Conservation (phyloP, 2,888 invertebrate genomes). For the Chloroclystis v-ata region DNA sequence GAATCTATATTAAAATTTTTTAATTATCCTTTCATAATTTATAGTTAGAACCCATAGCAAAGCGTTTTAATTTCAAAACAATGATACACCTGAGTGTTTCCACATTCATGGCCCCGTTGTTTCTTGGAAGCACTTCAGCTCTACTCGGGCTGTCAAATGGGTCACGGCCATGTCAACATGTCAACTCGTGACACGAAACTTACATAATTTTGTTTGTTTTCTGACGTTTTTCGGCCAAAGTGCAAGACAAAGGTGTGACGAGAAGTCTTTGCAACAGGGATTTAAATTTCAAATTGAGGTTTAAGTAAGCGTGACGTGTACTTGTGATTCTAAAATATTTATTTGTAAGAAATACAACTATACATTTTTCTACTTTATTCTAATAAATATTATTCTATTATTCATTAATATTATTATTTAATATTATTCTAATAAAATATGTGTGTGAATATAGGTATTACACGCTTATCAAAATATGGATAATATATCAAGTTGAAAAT, state of each 20-base stretch:
- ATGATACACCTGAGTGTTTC: too few species aligned
- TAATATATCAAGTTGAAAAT: too few species aligned
- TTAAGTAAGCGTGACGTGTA: too few species aligned
- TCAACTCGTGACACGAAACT: conserved; percentile 4
- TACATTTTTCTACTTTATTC: too few species aligned
- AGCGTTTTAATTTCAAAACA: background rate
- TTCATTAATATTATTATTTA: too few species aligned
- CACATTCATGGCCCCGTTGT: background rate
- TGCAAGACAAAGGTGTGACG: conserved; percentile 8
- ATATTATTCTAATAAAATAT: too few species aligned
- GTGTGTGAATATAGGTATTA: too few species aligned
- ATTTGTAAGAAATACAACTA: too few species aligned
- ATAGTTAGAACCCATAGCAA: background rate
- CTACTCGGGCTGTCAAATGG: background rate
- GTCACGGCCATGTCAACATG: conserved; percentile 8
- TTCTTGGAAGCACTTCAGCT: background rate
- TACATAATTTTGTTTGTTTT: conserved; percentile 13
- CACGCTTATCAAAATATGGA: too few species aligned
- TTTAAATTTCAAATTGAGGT: conserved; percentile 5
- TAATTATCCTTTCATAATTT: background rate
- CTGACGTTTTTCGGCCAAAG: conserved; percentile 15
- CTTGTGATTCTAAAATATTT: too few species aligned
- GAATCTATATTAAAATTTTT: background rate
- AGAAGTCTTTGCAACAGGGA: background rate
- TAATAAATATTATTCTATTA: too few species aligned